phyloP scores from a whole-genome alignment of 2,113 vertebrate genomes.

The Nothocercus julius region DNA sequence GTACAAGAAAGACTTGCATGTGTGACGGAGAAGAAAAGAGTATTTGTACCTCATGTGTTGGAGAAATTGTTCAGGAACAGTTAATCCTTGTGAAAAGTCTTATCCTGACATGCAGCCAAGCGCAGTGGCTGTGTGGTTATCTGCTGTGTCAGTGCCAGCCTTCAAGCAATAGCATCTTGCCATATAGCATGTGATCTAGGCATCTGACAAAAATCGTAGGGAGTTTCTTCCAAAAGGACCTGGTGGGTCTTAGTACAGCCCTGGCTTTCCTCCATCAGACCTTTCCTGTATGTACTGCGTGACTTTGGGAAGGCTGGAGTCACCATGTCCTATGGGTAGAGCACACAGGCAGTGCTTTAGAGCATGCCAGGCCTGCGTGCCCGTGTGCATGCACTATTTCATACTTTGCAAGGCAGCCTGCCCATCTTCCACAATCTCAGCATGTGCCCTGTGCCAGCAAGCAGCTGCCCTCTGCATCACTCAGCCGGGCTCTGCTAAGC shows the following conservation, averaged over 20 bases:
- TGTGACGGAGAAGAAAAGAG: constrained; percentile 34
- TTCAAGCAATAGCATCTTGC: not conserved
- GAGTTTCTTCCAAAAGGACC: not conserved
- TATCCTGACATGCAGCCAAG: not conserved
- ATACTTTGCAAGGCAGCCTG: not conserved
- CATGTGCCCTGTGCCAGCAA: fast-evolving
- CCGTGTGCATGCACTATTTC: fast-evolving
- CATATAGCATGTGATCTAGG: fast-evolving
- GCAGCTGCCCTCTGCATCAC: not conserved
- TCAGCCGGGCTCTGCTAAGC: not conserved
- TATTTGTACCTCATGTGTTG: constrained; percentile 27
- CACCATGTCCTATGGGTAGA: not conserved
- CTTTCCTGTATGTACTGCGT: fast-evolving
- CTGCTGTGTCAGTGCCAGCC: not conserved
- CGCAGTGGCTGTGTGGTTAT: not conserved
- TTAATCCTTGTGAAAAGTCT: constrained; percentile 60
- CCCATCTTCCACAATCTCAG: not conserved
- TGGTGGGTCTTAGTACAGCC: not conserved
- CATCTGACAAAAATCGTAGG: not conserved
- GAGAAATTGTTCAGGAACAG: constrained; percentile 43
- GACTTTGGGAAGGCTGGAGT: not conserved
- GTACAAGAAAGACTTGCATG: not conserved
- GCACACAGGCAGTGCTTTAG: not conserved
- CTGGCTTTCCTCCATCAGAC: not conserved
- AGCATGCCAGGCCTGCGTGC: not conserved